phyloP scores from a whole-genome alignment of 2,797 vertebrate species.

The Sphaeramia orbicularis region DNA sequence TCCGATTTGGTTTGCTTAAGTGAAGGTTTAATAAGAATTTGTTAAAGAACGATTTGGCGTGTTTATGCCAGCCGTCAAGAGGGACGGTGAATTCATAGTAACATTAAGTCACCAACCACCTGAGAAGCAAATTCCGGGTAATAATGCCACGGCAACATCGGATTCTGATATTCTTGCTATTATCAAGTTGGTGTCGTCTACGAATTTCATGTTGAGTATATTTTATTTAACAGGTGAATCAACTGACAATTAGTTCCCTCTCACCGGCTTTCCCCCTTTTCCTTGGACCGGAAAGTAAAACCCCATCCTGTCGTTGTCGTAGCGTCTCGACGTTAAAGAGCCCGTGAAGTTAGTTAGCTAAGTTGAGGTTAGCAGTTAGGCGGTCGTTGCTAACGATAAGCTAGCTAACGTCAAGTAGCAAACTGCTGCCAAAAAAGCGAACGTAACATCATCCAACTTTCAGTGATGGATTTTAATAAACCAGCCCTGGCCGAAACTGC shows the following conservation, averaged over 20 bases:
- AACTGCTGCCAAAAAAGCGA: constrained; percentile 5
- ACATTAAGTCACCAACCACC: constrained; percentile 18
- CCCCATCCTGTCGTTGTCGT: background rate
- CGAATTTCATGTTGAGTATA: constrained; percentile 18
- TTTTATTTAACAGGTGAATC: background rate
- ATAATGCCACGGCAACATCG: constrained; percentile 48
- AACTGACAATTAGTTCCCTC: background rate
- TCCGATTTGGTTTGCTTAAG: accelerated
- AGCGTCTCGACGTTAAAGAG: constrained; percentile 1
- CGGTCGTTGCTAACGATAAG: constrained; percentile 17
- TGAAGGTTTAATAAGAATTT: accelerated
- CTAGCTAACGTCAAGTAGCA: constrained; percentile 21
- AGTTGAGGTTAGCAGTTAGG: constrained; percentile 31
- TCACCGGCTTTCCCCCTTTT: background rate
- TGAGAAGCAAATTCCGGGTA: constrained; percentile 13
- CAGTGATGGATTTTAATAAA: background rate
- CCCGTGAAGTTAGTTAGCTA: constrained; percentile 51
- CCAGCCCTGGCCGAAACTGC: constrained; percentile 1
- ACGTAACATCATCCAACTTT: background rate
- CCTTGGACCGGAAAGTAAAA: background rate
- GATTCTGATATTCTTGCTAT: constrained; percentile 30
- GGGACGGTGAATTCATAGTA: background rate
- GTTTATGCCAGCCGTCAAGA: background rate
- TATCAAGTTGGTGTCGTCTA: constrained; percentile 14
- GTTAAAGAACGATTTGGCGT: background rate